Evolutionary conservation across 1,140 invertebrate species (phyloP).

Genomic region (Paralvinella palmiformis): DNA sequence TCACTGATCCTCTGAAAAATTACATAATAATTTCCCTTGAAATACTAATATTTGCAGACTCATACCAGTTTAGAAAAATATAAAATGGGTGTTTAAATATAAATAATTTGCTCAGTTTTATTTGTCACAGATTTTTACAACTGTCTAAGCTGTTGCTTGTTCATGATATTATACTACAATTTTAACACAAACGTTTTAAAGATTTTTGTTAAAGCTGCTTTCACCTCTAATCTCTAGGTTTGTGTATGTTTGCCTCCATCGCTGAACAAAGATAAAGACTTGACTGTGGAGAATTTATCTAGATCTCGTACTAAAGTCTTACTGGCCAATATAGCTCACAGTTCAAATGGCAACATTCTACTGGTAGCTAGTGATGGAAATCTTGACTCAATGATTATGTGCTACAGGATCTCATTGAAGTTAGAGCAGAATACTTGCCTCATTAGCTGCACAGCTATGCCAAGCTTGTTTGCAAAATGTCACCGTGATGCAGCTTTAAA

Average conservation of each 20-base stretch:
- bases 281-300: neutral
- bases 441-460: conserved; percentile 66
- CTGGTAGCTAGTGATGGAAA: conserved; percentile 67
- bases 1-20: no score
- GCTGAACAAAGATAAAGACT: no score
- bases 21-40: no score
- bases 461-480: conserved; percentile 73
- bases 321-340: conserved; percentile 60
- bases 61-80: no score
- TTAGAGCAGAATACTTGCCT: conserved; percentile 33
- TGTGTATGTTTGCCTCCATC: no score
- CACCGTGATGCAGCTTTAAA: conserved; percentile 39
- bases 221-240: no score
- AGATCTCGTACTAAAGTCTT: conserved; percentile 66
- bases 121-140: neutral
- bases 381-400: conserved; percentile 65
- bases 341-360: conserved; percentile 66
- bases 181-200: no score
- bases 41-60: no score
- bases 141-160: no score
- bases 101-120: neutral
- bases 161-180: no score
- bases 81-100: no score
- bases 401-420: conserved; percentile 63
- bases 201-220: no score